phyloP scores from a whole-genome alignment of 2,113 vertebrate genomes.

The Trogon surrucura region DNA sequence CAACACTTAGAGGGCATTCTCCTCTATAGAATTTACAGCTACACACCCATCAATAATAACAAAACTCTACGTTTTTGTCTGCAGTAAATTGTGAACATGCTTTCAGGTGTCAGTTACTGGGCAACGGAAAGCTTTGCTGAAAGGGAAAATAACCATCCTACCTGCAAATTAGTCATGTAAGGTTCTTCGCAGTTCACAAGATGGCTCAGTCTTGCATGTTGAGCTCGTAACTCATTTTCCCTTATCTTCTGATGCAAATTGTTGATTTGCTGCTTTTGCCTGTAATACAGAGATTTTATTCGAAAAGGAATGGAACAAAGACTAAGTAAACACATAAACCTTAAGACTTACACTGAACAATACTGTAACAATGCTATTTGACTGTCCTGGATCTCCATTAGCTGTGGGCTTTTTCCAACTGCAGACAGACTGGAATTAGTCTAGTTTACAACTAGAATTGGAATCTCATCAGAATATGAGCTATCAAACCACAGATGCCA shows the following conservation, averaged over 20 bases:
- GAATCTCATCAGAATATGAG: not conserved
- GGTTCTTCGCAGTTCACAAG: slow-evolving; percentile 82
- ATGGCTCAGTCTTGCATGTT: slow-evolving; percentile 86
- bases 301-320: not conserved
- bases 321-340: not conserved
- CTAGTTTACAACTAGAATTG: not conserved
- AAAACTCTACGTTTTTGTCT: not conserved
- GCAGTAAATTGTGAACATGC: not conserved
- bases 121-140: not conserved
- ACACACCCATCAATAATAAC: not conserved
- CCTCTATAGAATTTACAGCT: not conserved
- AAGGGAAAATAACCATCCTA: slow-evolving; percentile 49
- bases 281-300: slow-evolving; percentile 71
- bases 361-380: not conserved
- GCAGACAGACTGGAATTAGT: not conserved
- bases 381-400: not conserved
- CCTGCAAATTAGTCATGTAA: slow-evolving; percentile 80
- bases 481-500: not conserved
- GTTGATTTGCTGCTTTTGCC: slow-evolving; percentile 94
- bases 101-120: not conserved
- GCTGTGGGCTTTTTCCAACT: not conserved
- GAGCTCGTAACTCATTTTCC: slow-evolving; percentile 88
- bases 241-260: slow-evolving; percentile 90
- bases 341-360: not conserved
- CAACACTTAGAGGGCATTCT: not conserved